Percentiles rank a stretch among this genome's conserved stretches.
Evolutionary conservation across 2,113 vertebrate species (phyloP).

Genomic region (Triplophysa siluroides): DNA sequence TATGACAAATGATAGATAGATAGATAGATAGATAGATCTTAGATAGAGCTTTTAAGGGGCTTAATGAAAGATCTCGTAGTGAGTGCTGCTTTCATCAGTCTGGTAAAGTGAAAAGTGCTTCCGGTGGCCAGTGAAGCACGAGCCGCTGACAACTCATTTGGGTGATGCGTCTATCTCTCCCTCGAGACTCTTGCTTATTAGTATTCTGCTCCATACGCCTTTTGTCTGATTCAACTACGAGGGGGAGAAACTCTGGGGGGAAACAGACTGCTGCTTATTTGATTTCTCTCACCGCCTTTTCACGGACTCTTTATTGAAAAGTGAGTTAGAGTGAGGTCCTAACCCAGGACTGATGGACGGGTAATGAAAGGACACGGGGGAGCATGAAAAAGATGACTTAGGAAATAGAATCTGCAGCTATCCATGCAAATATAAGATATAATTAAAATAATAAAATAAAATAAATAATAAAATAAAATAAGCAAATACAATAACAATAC

Average conservation of each 20-base stretch:
- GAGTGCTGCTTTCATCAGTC: slow-evolving; percentile 25
- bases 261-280: slow-evolving; percentile 65
- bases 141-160: slow-evolving; percentile 53
- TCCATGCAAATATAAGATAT: not conserved
- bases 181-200: slow-evolving; percentile 67
- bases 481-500: not conserved
- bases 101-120: slow-evolving; percentile 24
- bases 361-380: not conserved
- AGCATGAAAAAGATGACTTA: not conserved
- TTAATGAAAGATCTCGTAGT: not conserved
- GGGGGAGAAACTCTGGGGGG: slow-evolving; percentile 54
- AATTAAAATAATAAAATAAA: not conserved
- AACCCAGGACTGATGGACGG: slow-evolving; percentile 30
- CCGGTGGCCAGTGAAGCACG: slow-evolving; percentile 24
- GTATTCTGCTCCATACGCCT: slow-evolving; percentile 76
- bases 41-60: not conserved
- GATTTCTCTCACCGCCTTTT: slow-evolving; percentile 61
- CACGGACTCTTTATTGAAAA: slow-evolving; percentile 26
- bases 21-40: slow-evolving; percentile 17
- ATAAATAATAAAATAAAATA: no score
- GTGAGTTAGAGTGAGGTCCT: slow-evolving; percentile 21
- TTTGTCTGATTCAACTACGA: slow-evolving; percentile 70
- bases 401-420: not conserved
- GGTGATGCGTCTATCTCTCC: slow-evolving; percentile 42
- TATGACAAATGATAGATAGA: not conserved